Conservation (phyloP, 2,888 invertebrate genomes). For the Acronicta leporina region DNA sequence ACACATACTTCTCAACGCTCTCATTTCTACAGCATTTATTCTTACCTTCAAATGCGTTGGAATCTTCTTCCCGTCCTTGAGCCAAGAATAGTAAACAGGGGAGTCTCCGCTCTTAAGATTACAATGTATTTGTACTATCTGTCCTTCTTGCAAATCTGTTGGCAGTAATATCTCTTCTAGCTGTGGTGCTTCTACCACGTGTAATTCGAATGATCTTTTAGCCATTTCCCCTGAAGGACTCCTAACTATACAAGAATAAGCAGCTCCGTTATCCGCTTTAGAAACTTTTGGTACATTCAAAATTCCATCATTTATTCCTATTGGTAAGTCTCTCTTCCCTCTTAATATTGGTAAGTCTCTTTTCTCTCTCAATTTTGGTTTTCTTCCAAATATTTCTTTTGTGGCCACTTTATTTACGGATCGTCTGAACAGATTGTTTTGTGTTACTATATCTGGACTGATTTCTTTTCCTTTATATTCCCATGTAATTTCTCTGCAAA, state of each 20-base stretch:
- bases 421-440: slow-evolving; percentile 75
- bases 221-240: slow-evolving; percentile 94
- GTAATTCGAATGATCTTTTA: slow-evolving; percentile 91
- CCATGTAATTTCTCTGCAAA: slow-evolving; percentile 85
- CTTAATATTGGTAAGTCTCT: slow-evolving; percentile 84
- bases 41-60: slow-evolving; percentile 90
- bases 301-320: slow-evolving; percentile 83
- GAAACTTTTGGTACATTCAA: slow-evolving; percentile 90
- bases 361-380: slow-evolving; percentile 84
- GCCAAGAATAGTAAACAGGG: slow-evolving; percentile 92
- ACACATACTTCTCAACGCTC: too few relatives aligned
- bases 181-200: slow-evolving; percentile 93
- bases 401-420: slow-evolving; percentile 72
- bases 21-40: too few relatives aligned
- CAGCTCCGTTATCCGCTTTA: slow-evolving; percentile 91
- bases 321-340: slow-evolving; percentile 72
- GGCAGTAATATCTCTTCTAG: slow-evolving; percentile 95
- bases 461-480: slow-evolving; percentile 85
- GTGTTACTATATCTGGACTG: slow-evolving; percentile 67
- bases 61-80: slow-evolving; percentile 91
- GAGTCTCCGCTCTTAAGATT: slow-evolving; percentile 93
- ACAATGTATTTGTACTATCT: slow-evolving; percentile 95
- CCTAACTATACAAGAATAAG: slow-evolving; percentile 93
- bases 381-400: slow-evolving; percentile 84
- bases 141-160: slow-evolving; percentile 94